Conservation (phyloP, 1,140 invertebrate species). For the Tetragonula clypearis region DNA sequence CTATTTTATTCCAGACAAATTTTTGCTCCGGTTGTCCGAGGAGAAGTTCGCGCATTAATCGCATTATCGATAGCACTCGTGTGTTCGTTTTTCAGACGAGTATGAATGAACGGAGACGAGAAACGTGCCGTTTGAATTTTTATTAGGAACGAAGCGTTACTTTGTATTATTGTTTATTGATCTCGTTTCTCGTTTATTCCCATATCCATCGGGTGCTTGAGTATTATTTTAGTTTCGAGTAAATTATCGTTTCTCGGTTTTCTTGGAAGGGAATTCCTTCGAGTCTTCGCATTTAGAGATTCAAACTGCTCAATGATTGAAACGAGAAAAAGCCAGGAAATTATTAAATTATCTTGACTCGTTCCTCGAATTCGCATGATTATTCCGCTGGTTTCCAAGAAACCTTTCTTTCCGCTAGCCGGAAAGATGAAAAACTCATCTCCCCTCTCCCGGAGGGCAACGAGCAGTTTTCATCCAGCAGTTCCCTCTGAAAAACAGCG, state of each 20-base stretch:
- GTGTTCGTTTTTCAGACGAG: neutral
- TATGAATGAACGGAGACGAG: neutral
- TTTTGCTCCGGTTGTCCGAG: neutral
- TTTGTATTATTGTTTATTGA: neutral
- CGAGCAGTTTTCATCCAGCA: neutral
- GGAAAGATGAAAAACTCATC: slow-evolving; percentile 9
- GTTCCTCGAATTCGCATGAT: neutral
- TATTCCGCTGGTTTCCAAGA: neutral
- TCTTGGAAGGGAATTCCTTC: too few species aligned
- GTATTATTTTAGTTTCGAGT: neutral
- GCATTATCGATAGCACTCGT: neutral
- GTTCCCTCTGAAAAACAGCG: neutral
- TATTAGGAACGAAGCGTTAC: neutral
- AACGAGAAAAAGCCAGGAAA: neutral
- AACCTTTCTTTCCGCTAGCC: neutral
- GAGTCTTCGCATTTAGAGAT: neutral
- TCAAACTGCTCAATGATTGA: neutral
- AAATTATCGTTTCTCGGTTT: neutral
- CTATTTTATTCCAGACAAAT: neutral
- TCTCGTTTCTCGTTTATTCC: neutral
- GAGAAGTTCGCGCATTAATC: neutral
- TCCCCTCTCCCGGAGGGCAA: neutral
- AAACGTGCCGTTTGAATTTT: neutral
- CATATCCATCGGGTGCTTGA: neutral
- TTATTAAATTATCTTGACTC: neutral